These are phyloP conservation scores for Rhopalosiphum padi DNA, from an alignment of 1,140 invertebrate species.

Conservation along the genomic window DNA sequence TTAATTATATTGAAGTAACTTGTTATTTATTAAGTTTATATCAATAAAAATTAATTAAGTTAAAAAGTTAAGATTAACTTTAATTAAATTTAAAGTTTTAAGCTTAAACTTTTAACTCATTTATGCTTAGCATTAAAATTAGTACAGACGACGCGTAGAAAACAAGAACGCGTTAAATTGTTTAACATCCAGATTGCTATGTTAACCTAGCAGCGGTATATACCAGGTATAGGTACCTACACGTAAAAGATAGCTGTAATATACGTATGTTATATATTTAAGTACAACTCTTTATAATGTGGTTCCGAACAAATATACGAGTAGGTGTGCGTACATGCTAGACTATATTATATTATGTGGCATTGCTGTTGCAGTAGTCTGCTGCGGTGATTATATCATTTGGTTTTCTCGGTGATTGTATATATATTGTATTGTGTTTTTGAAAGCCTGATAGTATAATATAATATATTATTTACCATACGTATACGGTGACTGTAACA, in stretches of 20 bases:
- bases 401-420: background rate
- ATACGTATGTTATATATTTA: background rate
- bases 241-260: background rate
- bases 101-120: background rate
- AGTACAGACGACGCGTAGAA: background rate
- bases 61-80: background rate
- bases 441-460: background rate
- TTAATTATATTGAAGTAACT: background rate
- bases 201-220: background rate
- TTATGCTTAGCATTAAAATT: background rate
- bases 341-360: background rate
- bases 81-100: background rate
- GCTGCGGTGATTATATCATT: background rate
- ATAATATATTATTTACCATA: too few relatives aligned
- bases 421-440: background rate
- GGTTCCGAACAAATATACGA: background rate
- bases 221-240: background rate
- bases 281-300: background rate
- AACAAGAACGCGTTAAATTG: background rate
- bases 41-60: background rate
- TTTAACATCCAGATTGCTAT: background rate
- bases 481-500: too few relatives aligned
- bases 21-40: background rate
- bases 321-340: background rate
- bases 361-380: background rate